A percentile compares a stretch with the other conserved stretches of the same genome.
Evolutionary conservation across 1,140 invertebrate species (phyloP).

Genomic region (Rhyzopertha dominica): DNA sequence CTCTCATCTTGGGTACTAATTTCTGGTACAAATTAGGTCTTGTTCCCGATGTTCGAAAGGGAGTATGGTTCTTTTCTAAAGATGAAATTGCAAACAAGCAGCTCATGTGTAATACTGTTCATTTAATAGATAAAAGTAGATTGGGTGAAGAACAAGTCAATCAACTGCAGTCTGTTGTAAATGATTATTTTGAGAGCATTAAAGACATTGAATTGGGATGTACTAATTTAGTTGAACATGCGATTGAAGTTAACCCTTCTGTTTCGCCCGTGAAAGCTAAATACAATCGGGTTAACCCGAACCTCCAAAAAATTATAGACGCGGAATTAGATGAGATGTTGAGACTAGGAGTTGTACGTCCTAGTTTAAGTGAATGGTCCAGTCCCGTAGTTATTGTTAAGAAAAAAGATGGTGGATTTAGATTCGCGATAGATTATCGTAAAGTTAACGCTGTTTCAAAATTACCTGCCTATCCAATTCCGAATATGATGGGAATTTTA

Average conservation of each 20-base stretch:
- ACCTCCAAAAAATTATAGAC: slow-evolving; percentile 16
- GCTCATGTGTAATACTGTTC: no score
- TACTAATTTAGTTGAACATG: slow-evolving; percentile 2
- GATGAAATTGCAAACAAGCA: no score
- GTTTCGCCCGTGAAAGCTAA: slow-evolving; percentile 30
- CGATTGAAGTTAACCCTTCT: neutral
- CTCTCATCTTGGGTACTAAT: no score
- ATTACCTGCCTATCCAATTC: slow-evolving; percentile 31
- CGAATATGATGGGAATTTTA: slow-evolving; percentile 20
- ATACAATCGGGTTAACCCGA: slow-evolving; percentile 22
- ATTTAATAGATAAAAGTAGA: no score
- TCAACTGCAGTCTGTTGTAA: no score
- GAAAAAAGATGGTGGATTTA: slow-evolving; percentile 19
- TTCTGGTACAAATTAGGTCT: no score
- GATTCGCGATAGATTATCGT: slow-evolving; percentile 3
- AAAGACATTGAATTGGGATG: slow-evolving; percentile 1
- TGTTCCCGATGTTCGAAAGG: no score
- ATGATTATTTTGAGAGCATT: neutral
- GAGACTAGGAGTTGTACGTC: neutral
- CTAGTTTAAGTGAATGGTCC: neutral
- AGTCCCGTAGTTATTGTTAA: slow-evolving; percentile 23
- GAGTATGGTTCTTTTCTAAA: no score
- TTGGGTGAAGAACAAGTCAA: no score
- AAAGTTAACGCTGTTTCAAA: slow-evolving; percentile 6
- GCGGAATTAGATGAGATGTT: slow-evolving; percentile 2